Conservation (phyloP, 2,113 vertebrate genomes). For the Tamias sibiricus region DNA sequence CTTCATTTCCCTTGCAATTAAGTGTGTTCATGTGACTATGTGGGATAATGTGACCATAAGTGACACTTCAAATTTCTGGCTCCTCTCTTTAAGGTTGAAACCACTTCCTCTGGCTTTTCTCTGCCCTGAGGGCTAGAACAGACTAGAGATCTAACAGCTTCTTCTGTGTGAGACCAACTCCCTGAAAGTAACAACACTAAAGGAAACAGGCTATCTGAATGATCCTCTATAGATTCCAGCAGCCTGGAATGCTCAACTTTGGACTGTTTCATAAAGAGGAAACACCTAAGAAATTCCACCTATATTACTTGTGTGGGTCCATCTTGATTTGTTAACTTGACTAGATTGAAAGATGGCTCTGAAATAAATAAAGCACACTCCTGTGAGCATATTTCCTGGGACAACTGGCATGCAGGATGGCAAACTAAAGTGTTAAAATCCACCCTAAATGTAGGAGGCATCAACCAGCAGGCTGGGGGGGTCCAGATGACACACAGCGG, state of each 20-base stretch:
- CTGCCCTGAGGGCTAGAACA: neutral
- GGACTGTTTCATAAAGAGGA: neutral
- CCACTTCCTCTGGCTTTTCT: neutral
- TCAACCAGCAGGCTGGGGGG: neutral
- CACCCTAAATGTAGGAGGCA: neutral
- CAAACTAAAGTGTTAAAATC: neutral
- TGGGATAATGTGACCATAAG: neutral
- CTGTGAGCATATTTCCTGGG: neutral
- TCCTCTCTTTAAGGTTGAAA: neutral
- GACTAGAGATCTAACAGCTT: neutral
- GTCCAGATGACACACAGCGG: neutral
- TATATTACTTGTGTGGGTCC: neutral
- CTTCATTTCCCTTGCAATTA: neutral
- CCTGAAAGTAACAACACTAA: neutral
- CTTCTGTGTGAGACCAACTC: neutral
- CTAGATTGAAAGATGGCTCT: neutral
- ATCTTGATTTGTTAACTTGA: neutral
- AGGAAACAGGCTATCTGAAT: neutral
- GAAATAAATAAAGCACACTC: neutral
- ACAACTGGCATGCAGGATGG: neutral
- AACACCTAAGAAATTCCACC: neutral
- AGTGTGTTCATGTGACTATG: neutral
- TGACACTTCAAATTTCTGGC: neutral
- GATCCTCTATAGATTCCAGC: neutral
- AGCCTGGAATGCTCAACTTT: neutral